phyloP scores from a whole-genome alignment of 64 coral and sea anemone genomes.

The Montipora sp. region DNA sequence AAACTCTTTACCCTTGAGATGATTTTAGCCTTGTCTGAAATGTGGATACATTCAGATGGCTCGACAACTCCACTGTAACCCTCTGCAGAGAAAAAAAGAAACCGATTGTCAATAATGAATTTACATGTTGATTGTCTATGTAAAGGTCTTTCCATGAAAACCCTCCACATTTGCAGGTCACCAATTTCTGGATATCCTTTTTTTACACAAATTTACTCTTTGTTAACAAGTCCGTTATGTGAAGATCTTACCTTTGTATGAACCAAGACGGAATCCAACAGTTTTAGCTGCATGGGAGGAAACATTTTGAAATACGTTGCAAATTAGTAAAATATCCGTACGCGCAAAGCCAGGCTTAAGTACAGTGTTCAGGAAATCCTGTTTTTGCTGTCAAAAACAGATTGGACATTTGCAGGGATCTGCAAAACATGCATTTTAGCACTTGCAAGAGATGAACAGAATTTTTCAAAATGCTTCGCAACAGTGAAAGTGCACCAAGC shows the following conservation, averaged over 20 bases:
- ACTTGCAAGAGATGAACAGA: too few species aligned
- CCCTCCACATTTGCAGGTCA: too few species aligned
- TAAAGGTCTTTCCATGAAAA: too few species aligned
- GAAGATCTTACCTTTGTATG: slow-evolving; percentile 76
- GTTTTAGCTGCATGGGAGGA: slow-evolving; percentile 66
- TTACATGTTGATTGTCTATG: too few species aligned
- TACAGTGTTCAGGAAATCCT: neutral
- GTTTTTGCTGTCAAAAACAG: neutral
- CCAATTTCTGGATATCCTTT: too few species aligned
- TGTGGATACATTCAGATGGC: slow-evolving; percentile 84
- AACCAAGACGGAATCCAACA: slow-evolving; percentile 92
- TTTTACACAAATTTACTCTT: too few species aligned
- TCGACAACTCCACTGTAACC: slow-evolving; percentile 95
- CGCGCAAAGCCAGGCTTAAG: neutral
- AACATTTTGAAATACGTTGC: neutral
- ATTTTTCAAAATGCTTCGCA: too few species aligned
- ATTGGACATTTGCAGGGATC: neutral
- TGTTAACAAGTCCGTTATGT: too few species aligned
- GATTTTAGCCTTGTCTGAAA: slow-evolving; percentile 83
- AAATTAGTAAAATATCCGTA: neutral
- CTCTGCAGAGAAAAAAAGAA: slow-evolving; percentile 32
- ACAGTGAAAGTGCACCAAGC: too few species aligned
- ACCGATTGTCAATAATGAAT: too few species aligned
- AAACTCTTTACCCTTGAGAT: slow-evolving; percentile 63
- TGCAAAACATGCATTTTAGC: neutral